Conservation (phyloP, 2,888 invertebrate genomes). For the Sarcophaga rosellei region DNA sequence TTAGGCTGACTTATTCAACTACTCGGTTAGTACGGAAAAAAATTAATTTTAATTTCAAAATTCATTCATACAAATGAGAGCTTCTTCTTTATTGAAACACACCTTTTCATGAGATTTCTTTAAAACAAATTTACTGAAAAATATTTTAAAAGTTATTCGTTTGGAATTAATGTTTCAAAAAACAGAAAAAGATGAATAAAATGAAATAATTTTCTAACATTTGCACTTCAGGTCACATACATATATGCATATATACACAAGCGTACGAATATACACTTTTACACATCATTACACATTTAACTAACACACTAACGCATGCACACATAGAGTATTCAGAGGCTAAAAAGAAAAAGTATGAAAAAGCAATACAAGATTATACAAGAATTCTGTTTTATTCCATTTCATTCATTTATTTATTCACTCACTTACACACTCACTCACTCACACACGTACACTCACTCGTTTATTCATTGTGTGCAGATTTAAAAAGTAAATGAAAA, state of each 20-base stretch:
- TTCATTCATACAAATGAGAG: not conserved
- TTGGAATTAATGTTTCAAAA: not conserved
- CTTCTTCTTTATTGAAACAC: not conserved
- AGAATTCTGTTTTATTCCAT: not conserved
- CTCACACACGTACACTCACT: not conserved
- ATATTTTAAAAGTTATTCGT: not conserved
- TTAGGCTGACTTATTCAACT: no score
- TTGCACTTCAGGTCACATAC: constrained; percentile 14
- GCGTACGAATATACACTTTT: not conserved
- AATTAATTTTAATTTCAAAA: not conserved
- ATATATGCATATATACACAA: not conserved
- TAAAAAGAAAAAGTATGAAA: no score
- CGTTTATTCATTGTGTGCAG: constrained; percentile 13
- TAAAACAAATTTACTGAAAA: not conserved
- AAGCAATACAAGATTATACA: not conserved
- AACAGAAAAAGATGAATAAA: not conserved
- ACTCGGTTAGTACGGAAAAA: no score
- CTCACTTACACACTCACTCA: not conserved
- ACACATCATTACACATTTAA: constrained; percentile 30
- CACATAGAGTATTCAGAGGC: not conserved
- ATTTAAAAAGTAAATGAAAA: constrained; percentile 36
- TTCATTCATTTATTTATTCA: not conserved
- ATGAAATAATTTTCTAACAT: constrained; percentile 42
- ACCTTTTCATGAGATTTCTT: not conserved
- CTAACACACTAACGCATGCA: not conserved